phyloP scores from a whole-genome alignment of 35 echinoderm and acorn worm species.

The Apostichopus japonicus region DNA sequence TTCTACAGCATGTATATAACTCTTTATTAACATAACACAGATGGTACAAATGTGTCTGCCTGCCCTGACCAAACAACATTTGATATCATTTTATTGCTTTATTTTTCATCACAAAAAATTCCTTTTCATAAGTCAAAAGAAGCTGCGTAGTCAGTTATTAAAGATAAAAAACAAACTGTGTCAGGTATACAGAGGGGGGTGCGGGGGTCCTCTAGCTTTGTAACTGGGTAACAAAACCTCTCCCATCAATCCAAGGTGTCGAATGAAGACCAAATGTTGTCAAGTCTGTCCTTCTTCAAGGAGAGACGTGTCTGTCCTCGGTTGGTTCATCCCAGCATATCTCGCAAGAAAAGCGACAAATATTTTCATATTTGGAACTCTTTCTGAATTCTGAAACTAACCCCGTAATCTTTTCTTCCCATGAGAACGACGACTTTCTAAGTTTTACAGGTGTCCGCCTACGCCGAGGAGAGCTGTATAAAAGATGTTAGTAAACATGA shows the following conservation, averaged over 20 bases:
- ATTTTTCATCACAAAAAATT: not conserved
- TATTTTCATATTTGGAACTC: conserved; percentile 39
- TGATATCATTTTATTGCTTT: conserved; percentile 8
- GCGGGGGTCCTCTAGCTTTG: not conserved
- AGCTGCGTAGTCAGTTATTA: not conserved
- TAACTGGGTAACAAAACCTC: not conserved
- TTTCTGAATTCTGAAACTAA: not conserved
- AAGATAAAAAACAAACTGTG: too few relatives aligned
- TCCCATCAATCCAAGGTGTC: not conserved
- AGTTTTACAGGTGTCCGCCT: conserved; percentile 26
- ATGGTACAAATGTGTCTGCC: not conserved
- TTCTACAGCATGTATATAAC: not conserved
- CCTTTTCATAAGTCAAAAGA: not conserved
- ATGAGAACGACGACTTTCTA: not conserved
- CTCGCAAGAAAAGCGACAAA: not conserved
- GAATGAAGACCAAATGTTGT: conserved; percentile 9
- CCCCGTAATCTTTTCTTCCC: not conserved
- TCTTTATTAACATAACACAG: not conserved
- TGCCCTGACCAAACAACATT: not conserved
- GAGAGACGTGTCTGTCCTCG: conserved; percentile 9
- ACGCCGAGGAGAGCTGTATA: not conserved
- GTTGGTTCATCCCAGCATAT: not conserved
- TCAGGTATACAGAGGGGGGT: too few relatives aligned
- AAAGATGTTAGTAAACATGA: not conserved
- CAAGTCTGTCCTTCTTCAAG: not conserved